Evolutionary conservation across 1,140 invertebrate genomes (phyloP), one percentile per base, ranked within the genome.

Genomic region (Heliconius melpomene): DNA sequence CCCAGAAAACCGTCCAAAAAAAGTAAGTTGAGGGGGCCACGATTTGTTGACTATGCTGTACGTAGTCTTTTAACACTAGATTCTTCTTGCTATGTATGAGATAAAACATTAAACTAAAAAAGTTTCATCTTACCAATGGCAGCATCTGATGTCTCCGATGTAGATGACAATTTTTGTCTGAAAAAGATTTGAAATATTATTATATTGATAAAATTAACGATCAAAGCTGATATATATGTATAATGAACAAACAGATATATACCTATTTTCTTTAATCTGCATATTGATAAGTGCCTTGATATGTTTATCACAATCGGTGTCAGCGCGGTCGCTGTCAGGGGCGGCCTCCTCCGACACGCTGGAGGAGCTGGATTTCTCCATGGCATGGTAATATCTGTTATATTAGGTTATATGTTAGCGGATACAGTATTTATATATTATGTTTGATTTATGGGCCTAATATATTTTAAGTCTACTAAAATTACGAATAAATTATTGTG

Each of bases 181-280:
- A 11, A 36, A 38, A 72, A 80, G 87, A n/a, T 23, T 7, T n/a
- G 9, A 57, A 23, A 18, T 2, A 23, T n/a, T 36, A 36, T 36
- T 36, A 36, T 7, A 36, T 36, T 36, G 32, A 23, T n/a, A 9
- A 23, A 9, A n/a, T 57, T n/a, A 57, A 57, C 7, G 23, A n/a
- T 20, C 52, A 54, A 20, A n/a, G 16, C 7, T 54, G 52, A 7
- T 54, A 54, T 29, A 29, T 29, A 29, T 29, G 6, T 20, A 54
- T 20, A n/a, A n/a, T 7, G 23, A n/a, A n/a, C n/a, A n/a, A 57
- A n/a, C 54, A 57, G 23, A 57, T 57, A 2, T 26, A 6, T 77
- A 92, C 91, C 91, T 90, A 79, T 84, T 81, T 77, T 93, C 89
- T 84, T 90, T 91, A n/a, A 93, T 89, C 73, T 92, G 88, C 79